Evolutionary conservation across 2,888 invertebrate species (phyloP).

Genomic region (Patella depressa): DNA sequence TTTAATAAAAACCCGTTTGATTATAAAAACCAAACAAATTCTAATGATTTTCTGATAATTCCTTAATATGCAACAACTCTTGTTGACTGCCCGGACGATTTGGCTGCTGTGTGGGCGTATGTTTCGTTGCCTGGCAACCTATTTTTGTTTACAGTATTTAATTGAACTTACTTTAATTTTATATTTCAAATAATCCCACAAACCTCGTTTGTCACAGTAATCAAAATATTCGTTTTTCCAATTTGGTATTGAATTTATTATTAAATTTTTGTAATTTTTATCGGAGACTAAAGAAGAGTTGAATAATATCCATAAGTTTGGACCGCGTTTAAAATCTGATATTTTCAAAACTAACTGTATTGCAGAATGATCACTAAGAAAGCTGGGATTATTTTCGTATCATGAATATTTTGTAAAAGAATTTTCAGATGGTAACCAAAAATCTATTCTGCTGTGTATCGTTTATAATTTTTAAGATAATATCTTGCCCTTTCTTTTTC

Average conservation of each 20-base stretch:
- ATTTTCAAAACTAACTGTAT: not conserved
- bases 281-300: no score
- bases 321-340: not conserved
- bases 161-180: not conserved
- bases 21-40: no score
- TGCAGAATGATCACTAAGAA: not conserved
- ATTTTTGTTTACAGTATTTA: slow-evolving; percentile 1
- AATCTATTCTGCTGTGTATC: not conserved
- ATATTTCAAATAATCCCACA: not conserved
- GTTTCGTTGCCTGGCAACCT: no score
- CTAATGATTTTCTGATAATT: no score
- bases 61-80: no score
- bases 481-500: not conserved
- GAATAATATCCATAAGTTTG: not conserved
- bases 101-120: no score
- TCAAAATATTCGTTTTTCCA: not conserved
- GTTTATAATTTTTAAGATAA: not conserved
- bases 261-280: not conserved
- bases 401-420: not conserved
- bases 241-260: not conserved
- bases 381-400: not conserved
- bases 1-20: no score
- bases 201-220: not conserved
- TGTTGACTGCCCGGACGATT: no score
- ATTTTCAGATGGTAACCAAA: not conserved